Conservation (phyloP, 2,797 vertebrate genomes). For the Siniperca undulata region DNA sequence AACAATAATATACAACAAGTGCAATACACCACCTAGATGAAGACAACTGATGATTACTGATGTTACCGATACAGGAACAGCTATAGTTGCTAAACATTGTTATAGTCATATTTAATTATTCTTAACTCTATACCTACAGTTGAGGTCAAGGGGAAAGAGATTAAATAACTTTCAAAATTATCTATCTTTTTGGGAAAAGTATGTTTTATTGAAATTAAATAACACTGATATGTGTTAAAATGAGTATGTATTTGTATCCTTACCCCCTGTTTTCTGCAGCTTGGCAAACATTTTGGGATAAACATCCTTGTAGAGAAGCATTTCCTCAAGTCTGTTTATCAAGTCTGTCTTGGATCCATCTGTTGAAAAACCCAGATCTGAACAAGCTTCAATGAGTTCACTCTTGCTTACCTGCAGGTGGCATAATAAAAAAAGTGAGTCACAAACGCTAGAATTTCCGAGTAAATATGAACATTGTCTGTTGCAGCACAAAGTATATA, state of each 20-base stretch:
- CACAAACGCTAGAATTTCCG: too few relatives aligned
- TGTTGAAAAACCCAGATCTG: background rate
- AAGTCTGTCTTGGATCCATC: background rate
- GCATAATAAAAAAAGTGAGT: too few relatives aligned
- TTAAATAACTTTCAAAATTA: background rate
- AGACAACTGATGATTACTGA: background rate
- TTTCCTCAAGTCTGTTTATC: background rate
- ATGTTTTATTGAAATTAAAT: background rate
- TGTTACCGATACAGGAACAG: background rate
- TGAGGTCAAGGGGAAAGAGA: background rate
- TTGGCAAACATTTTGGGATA: background rate
- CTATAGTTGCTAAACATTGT: background rate
- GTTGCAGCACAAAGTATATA: too few relatives aligned
- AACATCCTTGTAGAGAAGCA: background rate
- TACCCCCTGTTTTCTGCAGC: background rate
- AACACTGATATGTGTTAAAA: background rate
- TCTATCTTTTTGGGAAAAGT: too few relatives aligned
- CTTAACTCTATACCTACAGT: background rate
- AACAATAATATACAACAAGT: background rate
- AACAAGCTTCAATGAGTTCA: background rate
- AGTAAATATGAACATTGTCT: too few relatives aligned
- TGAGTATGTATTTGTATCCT: background rate
- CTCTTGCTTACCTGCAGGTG: too few relatives aligned
- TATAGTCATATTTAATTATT: background rate
- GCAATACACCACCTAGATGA: conserved; percentile 6